Conservation (phyloP, 2,797 vertebrate genomes). For the Siniperca undulata region DNA sequence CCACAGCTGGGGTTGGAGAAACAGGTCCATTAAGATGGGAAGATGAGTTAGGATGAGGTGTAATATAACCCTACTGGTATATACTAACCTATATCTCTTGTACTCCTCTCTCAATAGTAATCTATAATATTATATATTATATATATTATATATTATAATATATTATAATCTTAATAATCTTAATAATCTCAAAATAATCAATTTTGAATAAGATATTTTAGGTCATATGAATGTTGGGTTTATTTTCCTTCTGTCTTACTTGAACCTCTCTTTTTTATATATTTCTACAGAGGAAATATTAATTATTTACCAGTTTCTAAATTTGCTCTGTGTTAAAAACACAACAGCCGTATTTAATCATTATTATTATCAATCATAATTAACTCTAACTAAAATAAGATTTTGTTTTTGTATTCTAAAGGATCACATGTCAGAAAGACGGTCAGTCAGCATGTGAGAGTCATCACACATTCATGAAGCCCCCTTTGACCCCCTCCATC, state of each 20-base stretch:
- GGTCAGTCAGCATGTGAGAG: slow-evolving; percentile 39
- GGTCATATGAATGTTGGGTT: background rate
- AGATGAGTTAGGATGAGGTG: slow-evolving; percentile 2
- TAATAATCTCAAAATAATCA: slow-evolving; percentile 10
- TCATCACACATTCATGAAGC: slow-evolving; percentile 33
- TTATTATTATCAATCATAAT: background rate
- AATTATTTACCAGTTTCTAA: slow-evolving; percentile 4
- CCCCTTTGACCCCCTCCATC: slow-evolving; percentile 18
- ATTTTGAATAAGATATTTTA: background rate
- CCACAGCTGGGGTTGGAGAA: background rate
- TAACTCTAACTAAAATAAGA: background rate
- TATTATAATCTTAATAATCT: too few relatives aligned
- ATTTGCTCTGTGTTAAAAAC: background rate
- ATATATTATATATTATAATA: too few relatives aligned
- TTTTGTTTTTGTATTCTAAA: slow-evolving; percentile 1
- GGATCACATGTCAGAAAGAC: slow-evolving; percentile 15
- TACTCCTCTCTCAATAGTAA: background rate
- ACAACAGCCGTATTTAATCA: background rate
- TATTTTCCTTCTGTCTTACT: background rate
- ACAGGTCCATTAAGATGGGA: background rate
- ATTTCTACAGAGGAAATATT: background rate
- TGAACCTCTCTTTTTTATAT: background rate
- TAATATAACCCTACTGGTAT: background rate
- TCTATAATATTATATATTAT: too few relatives aligned
- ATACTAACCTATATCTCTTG: too few relatives aligned